Evolutionary conservation across 2,797 vertebrate species (phyloP).

Genomic region (Ciconia nigra): DNA sequence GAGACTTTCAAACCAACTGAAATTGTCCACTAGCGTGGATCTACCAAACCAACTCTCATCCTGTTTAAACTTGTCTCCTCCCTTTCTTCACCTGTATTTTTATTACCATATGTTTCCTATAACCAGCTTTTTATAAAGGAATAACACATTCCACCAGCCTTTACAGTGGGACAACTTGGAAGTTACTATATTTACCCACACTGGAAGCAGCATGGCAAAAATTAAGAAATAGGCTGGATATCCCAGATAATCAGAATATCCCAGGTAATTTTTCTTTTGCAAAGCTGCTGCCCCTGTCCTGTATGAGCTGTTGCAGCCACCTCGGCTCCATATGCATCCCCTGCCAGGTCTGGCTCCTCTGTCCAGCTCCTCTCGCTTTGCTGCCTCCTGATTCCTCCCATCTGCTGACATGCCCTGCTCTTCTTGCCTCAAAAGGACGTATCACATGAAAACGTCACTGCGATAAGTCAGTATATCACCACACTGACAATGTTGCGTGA

Average conservation of each 20-base stretch:
- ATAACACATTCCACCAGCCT: not conserved
- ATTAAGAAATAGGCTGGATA: not conserved
- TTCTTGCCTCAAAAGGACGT: not conserved
- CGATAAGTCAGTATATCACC: not conserved
- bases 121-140: not conserved
- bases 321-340: not conserved
- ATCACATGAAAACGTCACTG: not conserved
- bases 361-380: not conserved
- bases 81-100: not conserved
- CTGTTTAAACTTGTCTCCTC: not conserved
- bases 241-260: not conserved
- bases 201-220: not conserved
- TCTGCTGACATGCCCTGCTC: too few relatives aligned
- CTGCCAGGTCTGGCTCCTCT: not conserved
- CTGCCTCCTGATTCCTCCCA: not conserved
- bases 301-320: not conserved
- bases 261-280: not conserved
- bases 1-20: not conserved
- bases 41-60: not conserved
- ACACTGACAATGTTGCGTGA: accelerated
- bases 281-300: not conserved
- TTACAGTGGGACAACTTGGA: not conserved
- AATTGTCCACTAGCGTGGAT: accelerated
- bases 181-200: not conserved
- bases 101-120: not conserved